A percentile compares a stretch with the other conserved stretches of the same genome.
These are phyloP conservation scores for Hesperia comma DNA, from an alignment of 2,888 invertebrate genomes.

Conservation along the genomic window DNA sequence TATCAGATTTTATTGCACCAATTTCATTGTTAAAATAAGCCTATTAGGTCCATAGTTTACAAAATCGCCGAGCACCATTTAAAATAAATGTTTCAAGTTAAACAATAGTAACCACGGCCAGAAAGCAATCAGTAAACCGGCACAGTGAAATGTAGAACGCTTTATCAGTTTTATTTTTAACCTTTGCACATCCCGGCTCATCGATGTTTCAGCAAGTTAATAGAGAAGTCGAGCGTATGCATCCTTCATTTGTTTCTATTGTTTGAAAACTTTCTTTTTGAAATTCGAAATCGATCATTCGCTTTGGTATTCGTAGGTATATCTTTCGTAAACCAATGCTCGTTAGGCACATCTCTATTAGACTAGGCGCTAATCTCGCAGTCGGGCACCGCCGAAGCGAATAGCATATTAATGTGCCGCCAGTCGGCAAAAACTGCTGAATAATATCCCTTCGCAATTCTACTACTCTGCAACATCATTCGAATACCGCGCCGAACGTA, in stretches of 20 bases:
- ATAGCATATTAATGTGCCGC: constrained; percentile 78
- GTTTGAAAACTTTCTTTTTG: constrained; percentile 13
- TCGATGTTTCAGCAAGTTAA: constrained; percentile 17
- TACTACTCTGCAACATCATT: constrained; percentile 50
- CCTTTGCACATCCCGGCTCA: constrained; percentile 29
- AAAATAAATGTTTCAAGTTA: constrained; percentile 24
- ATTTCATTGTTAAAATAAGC: not conserved
- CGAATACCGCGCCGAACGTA: constrained; percentile 66
- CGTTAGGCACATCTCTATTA: constrained; percentile 15
- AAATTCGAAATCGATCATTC: constrained; percentile 9
- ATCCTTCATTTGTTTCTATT: constrained; percentile 26
- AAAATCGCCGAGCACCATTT: not conserved
- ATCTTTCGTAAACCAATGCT: constrained; percentile 5
- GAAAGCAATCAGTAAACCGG: constrained; percentile 29
- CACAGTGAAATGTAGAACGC: constrained; percentile 7
- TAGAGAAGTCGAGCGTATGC: constrained; percentile 7
- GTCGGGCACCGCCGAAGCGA: constrained; percentile 70
- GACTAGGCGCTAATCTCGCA: constrained; percentile 71
- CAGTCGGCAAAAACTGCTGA: constrained; percentile 75
- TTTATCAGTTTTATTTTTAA: constrained; percentile 34
- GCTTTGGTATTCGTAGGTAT: not conserved
- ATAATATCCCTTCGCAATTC: constrained; percentile 70
- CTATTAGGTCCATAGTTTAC: not conserved
- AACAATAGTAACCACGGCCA: constrained; percentile 21
- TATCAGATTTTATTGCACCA: not conserved